Conservation (phyloP, 2,797 vertebrate species). For the Taeniopygia guttata region DNA sequence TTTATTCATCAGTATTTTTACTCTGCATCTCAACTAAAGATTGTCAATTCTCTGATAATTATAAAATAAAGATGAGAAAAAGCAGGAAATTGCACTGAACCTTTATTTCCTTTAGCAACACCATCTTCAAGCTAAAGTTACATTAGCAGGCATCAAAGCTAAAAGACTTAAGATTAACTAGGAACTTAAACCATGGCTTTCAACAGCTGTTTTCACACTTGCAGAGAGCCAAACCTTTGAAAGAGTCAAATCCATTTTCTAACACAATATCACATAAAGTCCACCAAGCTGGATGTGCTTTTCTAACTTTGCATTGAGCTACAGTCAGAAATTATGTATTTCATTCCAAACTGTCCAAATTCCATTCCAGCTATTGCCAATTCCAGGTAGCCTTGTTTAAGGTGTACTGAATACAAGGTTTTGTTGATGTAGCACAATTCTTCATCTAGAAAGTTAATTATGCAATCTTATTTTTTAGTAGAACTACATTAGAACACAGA, state of each 20-base stretch:
- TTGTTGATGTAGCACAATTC: not conserved
- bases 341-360: not conserved
- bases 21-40: not conserved
- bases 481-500: not conserved
- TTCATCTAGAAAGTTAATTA: slow-evolving; percentile 7
- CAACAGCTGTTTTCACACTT: not conserved
- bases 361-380: not conserved
- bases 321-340: not conserved
- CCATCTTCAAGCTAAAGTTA: not conserved
- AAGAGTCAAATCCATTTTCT: not conserved
- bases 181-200: not conserved
- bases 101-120: not conserved
- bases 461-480: slow-evolving; percentile 23
- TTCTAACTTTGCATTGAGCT: not conserved
- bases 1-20: not conserved
- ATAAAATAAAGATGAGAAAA: not conserved
- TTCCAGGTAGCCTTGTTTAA: slow-evolving; percentile 2
- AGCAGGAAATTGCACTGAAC: not conserved
- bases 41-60: not conserved
- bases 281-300: not conserved
- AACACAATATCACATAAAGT: not conserved
- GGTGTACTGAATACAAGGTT: not conserved
- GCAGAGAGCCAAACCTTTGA: not conserved
- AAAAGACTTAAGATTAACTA: not conserved
- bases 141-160: not conserved